These are phyloP conservation scores for Stichodactyla mertensii DNA, from an alignment of 64 coral and sea anemone species.

Conservation along the genomic window DNA sequence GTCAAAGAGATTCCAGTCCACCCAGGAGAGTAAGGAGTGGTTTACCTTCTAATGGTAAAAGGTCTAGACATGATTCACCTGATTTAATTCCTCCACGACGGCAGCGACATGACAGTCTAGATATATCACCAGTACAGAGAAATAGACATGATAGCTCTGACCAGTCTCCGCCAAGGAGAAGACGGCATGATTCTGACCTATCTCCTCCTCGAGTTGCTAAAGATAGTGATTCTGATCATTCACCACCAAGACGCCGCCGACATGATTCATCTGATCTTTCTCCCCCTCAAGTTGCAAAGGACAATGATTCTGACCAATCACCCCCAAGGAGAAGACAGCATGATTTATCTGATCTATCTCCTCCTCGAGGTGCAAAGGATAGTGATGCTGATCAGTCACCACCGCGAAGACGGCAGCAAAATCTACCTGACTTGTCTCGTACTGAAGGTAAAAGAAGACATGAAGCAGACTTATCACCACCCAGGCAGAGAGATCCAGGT, in stretches of 20 bases:
- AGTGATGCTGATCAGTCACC: conserved; percentile 53
- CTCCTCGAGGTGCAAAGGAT: neutral
- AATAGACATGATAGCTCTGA: neutral
- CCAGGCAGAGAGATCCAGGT: neutral
- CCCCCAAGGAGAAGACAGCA: conserved; percentile 28
- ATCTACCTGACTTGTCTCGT: conserved; percentile 46
- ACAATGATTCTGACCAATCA: conserved; percentile 43
- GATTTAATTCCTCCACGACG: conserved; percentile 61
- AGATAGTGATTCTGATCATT: conserved; percentile 28
- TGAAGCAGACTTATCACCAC: conserved; percentile 57
- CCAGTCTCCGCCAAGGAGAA: conserved; percentile 30
- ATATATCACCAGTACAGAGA: conserved; percentile 39
- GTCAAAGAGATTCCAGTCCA: conserved; percentile 19
- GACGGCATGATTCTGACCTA: neutral
- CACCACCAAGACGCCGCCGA: conserved; percentile 32
- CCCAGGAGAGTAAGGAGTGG: conserved; percentile 9
- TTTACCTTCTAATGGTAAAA: conserved; percentile 9
- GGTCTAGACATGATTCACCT: conserved; percentile 44
- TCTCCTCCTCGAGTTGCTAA: neutral
- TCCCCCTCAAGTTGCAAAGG: conserved; percentile 18
- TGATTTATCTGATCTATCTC: conserved; percentile 52
- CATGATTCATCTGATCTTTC: conserved; percentile 46
- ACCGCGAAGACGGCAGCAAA: conserved; percentile 8
- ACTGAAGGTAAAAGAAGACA: neutral
- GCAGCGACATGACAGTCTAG: conserved; percentile 7